Conservation (phyloP, 2,888 invertebrate species). For the Papilio protenor region DNA sequence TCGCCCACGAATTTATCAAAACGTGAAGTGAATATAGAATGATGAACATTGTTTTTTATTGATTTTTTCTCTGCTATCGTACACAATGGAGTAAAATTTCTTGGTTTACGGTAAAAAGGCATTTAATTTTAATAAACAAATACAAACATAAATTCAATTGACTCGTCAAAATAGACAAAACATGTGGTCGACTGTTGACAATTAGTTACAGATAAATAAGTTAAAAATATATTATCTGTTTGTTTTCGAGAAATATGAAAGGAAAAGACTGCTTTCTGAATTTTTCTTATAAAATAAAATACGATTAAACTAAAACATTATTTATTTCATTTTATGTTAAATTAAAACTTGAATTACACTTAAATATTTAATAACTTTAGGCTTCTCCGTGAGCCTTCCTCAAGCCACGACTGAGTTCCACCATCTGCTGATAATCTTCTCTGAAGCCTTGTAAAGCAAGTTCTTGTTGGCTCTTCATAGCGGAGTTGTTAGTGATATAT, state of each 20-base stretch:
- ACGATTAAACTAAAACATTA: constrained; percentile 7
- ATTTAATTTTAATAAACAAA: constrained; percentile 53
- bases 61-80: constrained; percentile 73
- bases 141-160: constrained; percentile 36
- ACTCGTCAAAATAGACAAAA: constrained; percentile 12
- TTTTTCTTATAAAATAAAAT: constrained; percentile 6
- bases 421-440: constrained; percentile 85
- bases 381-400: constrained; percentile 87
- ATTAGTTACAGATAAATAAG: background rate
- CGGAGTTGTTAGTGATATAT: constrained; percentile 85
- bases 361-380: constrained; percentile 61
- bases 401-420: constrained; percentile 85
- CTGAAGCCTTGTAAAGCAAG: constrained; percentile 89
- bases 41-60: constrained; percentile 83
- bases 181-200: background rate
- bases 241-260: background rate
- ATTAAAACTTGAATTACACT: constrained; percentile 49
- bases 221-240: background rate
- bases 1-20: constrained; percentile 85
- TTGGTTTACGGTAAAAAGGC: constrained; percentile 76
- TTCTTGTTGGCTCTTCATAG: constrained; percentile 88
- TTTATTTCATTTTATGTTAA: constrained; percentile 1
- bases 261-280: background rate
- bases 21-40: constrained; percentile 81
- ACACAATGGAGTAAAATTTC: constrained; percentile 67